A percentile compares a stretch with the other conserved stretches of the same genome.
Conservation (phyloP, 2,797 vertebrate species). For the Parauchenoglanis ngamensis region DNA sequence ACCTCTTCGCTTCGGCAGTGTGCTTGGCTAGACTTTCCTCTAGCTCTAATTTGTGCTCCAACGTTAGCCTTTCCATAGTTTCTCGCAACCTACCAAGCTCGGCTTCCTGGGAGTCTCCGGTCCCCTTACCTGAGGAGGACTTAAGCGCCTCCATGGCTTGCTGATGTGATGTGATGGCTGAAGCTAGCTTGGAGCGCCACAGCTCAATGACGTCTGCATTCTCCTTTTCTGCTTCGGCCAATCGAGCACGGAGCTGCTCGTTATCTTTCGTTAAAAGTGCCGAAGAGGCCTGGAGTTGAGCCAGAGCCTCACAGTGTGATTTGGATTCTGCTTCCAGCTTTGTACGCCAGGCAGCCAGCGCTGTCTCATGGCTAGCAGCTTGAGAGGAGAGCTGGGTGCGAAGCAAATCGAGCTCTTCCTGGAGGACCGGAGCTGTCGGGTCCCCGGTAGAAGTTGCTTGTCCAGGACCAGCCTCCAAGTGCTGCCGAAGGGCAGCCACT, state of each 20-base stretch:
- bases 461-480: slow-evolving; percentile 79
- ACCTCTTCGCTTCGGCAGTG: slow-evolving; percentile 69
- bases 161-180: slow-evolving; percentile 83
- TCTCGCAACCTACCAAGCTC: slow-evolving; percentile 85
- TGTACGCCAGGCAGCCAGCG: slow-evolving; percentile 75
- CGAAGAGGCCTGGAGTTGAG: slow-evolving; percentile 75
- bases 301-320: slow-evolving; percentile 75
- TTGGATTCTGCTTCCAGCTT: slow-evolving; percentile 79
- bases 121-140: slow-evolving; percentile 82
- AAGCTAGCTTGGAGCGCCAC: slow-evolving; percentile 87
- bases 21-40: slow-evolving; percentile 74
- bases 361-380: slow-evolving; percentile 75
- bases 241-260: slow-evolving; percentile 80
- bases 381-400: slow-evolving; percentile 81
- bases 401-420: slow-evolving; percentile 86
- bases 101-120: slow-evolving; percentile 76
- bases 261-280: slow-evolving; percentile 84
- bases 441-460: slow-evolving; percentile 63
- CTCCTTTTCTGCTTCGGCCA: slow-evolving; percentile 86
- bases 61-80: slow-evolving; percentile 81
- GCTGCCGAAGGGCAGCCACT: slow-evolving; percentile 84
- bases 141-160: slow-evolving; percentile 89
- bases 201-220: slow-evolving; percentile 77
- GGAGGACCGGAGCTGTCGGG: slow-evolving; percentile 76
- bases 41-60: slow-evolving; percentile 77